Base-by-base conservation (phyloP, 1,140 invertebrate species). In the Sitophilus oryzae region DNA sequence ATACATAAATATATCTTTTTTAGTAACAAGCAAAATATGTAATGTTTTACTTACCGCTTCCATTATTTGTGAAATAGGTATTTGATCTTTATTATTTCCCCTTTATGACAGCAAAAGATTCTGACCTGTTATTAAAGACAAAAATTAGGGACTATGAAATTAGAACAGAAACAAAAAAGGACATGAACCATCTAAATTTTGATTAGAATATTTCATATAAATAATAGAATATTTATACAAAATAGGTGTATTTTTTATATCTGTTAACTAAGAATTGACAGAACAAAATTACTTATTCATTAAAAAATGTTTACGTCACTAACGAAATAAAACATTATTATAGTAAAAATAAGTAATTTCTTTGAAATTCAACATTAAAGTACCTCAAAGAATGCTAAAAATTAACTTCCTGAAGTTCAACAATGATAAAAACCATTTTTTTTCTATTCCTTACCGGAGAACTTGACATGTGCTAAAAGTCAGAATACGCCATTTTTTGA, bases 401-500 rank as follows among this genome's bases (percentile, higher is more conserved):
- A 10, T 10, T 11, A 41, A 34, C 23, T 18, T 42, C n/a, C 5
- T 20, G 0, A n/a, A 21, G n/a, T 15, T 48, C 1, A 20, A 20
- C 18, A 5, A 45, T 16, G 23, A 44, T 22, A 48, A 56, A 52
- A 45, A 30, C 18, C 30, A 42, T 46, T 49, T 49, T 52, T 52
- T 20, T 10, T 11, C 4, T 21, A 46, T 19, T 46, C 34, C 58
- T 64, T 62, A 64, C 62, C 62, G 57, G 58, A 64, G 57, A 43
- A 62, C 53, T 41, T 64, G 62, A 62, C 62, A 64, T 62, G 60
- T 64, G 62, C 53, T 64, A 62, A 60, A 64, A 61, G 44, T 55
- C 57, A 62, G 34, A 8, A 55, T 48, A 55, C 60, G 62, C 62
- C 62, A 64, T 64, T 59, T 62, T 62, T 40, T 30, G 11, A 11